Base-by-base conservation (phyloP, 2,113 vertebrate species). In the Myrmophylax atrothorax region DNA sequence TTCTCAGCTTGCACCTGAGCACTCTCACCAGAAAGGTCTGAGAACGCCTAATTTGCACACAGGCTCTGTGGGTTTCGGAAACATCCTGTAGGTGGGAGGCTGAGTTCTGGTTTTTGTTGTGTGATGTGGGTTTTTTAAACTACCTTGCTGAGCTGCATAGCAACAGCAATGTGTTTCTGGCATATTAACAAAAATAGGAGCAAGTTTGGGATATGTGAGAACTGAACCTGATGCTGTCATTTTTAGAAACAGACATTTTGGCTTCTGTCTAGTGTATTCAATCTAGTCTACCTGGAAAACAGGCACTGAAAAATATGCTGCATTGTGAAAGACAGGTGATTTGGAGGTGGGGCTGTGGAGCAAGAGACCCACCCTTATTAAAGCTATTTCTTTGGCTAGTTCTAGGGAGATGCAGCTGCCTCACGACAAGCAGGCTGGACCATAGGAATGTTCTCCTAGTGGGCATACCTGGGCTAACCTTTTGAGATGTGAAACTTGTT, bases 101-200 rank as follows among this genome's bases (percentile, higher is more conserved):
- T 90, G 58, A 11, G 0, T 77, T 88, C 73, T 94, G 86, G 0
- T 4, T 92, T 90, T 67, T 66, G 42, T 38, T 82, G 72, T 7
- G 1, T 82, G 81, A 53, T 94, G 79, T 85, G 81, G 7, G 1
- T 44, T 66, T 77, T 92, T 86, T 46, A 9, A 88, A 52, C 75
- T 93, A 93, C 90, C 92, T 95, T 58, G 40, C 58, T 38, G 73
- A 90, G 76, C 90, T 94, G 93, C 93, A 81, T 96, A 93, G 93
- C 94, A 96, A 96, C 93, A 94, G 72, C 59, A 37, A 20, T 66
- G 46, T 84, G 62, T 29, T 92, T 93, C 64, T 80, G 68, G 56
- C 60, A 29, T 37, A 4, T 60, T 74, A 59, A 74, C 23, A 84
- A 55, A 63, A 93, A 84, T 60, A 42, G 15, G 55, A 89, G n/a